Conservation (phyloP, 2,797 vertebrate species). For the Knipowitschia caucasica region DNA sequence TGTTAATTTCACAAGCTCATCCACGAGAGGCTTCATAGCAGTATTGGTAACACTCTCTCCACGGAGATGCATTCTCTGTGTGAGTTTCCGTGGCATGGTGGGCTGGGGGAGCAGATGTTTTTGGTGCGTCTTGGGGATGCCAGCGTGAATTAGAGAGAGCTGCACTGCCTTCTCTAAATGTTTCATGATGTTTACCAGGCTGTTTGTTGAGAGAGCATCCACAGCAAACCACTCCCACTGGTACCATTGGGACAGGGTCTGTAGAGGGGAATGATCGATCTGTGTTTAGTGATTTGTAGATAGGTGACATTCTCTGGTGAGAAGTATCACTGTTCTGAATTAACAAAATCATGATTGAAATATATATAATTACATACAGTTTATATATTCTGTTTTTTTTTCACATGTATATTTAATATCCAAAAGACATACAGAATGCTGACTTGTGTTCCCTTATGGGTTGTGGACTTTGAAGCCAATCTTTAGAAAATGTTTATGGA, state of each 20-base stretch:
- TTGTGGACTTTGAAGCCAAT: no score
- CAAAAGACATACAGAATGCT: no score
- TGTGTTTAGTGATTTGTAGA: not conserved
- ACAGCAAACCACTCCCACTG: slow-evolving; percentile 63
- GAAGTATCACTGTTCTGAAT: no score
- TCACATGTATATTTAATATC: no score
- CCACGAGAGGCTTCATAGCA: not conserved
- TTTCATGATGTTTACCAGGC: slow-evolving; percentile 83
- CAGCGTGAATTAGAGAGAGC: slow-evolving; percentile 73
- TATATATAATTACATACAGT: no score
- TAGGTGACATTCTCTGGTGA: no score
- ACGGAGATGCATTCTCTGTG: slow-evolving; percentile 5
- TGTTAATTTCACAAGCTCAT: not conserved
- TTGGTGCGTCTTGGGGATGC: slow-evolving; percentile 60
- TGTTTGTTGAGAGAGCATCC: slow-evolving; percentile 79
- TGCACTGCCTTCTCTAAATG: slow-evolving; percentile 77
- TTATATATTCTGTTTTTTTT: no score
- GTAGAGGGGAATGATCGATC: slow-evolving; percentile 26
- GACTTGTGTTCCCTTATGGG: no score
- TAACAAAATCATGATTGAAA: no score
- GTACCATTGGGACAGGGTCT: slow-evolving; percentile 33
- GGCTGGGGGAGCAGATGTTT: slow-evolving; percentile 69
- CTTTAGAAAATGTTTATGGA: no score
- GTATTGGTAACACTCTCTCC: not conserved
- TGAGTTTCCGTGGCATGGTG: slow-evolving; percentile 29